phyloP scores from a whole-genome alignment of 2,888 invertebrate genomes.

The Smittia aterrima region DNA sequence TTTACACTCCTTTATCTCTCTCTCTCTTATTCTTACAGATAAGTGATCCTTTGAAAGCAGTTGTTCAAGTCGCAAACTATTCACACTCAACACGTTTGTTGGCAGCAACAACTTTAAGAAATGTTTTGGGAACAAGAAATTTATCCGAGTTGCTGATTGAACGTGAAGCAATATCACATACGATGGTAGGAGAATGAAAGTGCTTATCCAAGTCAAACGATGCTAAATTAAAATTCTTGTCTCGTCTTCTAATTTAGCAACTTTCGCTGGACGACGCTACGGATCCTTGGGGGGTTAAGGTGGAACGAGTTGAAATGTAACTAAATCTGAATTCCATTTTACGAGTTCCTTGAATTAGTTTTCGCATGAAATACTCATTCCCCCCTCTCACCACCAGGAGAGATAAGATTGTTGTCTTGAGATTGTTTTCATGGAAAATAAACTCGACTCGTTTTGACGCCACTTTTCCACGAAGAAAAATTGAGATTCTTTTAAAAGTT shows the following conservation, averaged over 20 bases:
- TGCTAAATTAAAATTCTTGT: neutral
- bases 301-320: conserved; percentile 93
- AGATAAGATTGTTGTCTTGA: neutral
- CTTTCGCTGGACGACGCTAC: conserved; percentile 70
- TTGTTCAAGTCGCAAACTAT: conserved; percentile 71
- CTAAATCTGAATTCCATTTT: conserved; percentile 47
- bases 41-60: conserved; percentile 73
- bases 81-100: conserved; percentile 79
- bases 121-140: conserved; percentile 89
- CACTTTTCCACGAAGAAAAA: neutral
- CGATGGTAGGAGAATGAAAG: conserved; percentile 67
- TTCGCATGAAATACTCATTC: neutral
- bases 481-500: neutral
- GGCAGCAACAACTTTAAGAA: conserved; percentile 77
- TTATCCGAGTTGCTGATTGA: conserved; percentile 89
- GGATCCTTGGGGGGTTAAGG: conserved; percentile 91
- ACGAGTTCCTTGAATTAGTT: neutral
- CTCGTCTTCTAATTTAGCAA: neutral
- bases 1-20: neutral
- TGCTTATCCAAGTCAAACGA: neutral
- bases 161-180: conserved; percentile 84
- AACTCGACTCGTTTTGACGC: neutral
- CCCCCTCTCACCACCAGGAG: neutral
- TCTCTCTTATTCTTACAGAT: conserved; percentile 51
- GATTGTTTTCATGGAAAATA: neutral